Evolutionary conservation across 2,888 invertebrate species (phyloP), one percentile per base, ranked within the genome.

Genomic region (Tipula unca): DNA sequence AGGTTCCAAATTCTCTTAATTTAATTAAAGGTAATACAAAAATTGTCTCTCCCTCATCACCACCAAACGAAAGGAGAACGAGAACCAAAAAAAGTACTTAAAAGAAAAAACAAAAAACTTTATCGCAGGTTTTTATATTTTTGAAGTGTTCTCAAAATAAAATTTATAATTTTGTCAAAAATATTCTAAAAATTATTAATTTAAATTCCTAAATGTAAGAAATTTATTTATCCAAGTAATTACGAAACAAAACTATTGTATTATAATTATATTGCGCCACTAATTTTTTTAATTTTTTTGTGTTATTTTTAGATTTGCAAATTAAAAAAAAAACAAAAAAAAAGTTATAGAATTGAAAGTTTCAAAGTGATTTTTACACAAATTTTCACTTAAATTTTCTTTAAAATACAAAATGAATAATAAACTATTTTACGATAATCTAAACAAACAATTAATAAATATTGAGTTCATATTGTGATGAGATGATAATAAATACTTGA

Each of bases 221-320:
- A 69, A 25, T 20, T 69, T 10, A 69, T 25, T 69, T 69, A 25
- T 69, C 25, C 8, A 69, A 69, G 25, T 69, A 69, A 69, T 69
- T 69, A 69, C 25, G 25, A 69, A 69, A 0, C 69, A 83, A n/a
- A 83, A 83, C 29, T 83, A 35, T 32, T 32, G 35, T 83, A 83
- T 32, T 83, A 32, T 32, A 69, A 69, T 25, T 69, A 48, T 85
- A 85, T 36, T 85, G 54, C 85, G 85, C 85, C 85, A 85, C 85
- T 54, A 85, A 85, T 54, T 69, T 69, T 69, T 69, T 48, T 48
- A 17, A 48, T 48, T 54, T 54, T 69, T 69, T 48, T 32, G 85
- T 10, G 14, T 48, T 85, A 48, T 48, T 85, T 85, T 48, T 85
- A 85, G 85, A 48, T 36, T 48, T 29, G 48, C 69, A 69, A 69